Conservation (phyloP, 2,888 invertebrate species). For the Allygus modestus region DNA sequence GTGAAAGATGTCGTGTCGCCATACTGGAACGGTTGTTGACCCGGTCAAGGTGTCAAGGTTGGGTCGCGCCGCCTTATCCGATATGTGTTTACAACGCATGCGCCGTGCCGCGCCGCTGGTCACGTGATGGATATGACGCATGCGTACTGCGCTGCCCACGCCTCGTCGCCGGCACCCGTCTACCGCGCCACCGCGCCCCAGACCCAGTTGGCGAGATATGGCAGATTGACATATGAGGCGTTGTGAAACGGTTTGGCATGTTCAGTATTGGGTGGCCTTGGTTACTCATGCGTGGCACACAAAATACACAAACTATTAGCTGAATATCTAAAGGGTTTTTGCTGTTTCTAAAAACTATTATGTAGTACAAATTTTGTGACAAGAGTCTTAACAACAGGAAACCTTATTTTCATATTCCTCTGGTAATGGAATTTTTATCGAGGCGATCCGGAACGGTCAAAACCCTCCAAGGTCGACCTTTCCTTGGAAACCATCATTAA, state of each 20-base stretch:
- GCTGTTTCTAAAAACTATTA: too few species aligned
- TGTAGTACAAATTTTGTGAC: too few species aligned
- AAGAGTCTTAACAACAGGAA: too few species aligned
- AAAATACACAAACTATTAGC: too few species aligned
- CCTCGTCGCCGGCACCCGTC: neutral
- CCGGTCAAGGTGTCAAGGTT: slow-evolving; percentile 40
- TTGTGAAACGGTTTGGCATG: slow-evolving; percentile 2
- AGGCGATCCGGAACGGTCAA: too few species aligned
- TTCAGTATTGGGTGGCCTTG: neutral
- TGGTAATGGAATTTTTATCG: too few species aligned
- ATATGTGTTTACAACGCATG: neutral
- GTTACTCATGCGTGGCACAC: neutral
- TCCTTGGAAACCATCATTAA: too few species aligned
- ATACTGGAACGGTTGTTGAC: slow-evolving; percentile 24
- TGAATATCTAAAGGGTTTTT: too few species aligned
- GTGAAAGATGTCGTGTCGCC: slow-evolving; percentile 44
- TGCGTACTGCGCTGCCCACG: slow-evolving; percentile 8
- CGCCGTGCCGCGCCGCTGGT: neutral
- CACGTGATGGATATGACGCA: neutral
- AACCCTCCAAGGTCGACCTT: too few species aligned
- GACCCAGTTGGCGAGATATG: neutral
- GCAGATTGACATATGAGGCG: slow-evolving; percentile 1
- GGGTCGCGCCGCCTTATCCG: slow-evolving; percentile 40
- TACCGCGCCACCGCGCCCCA: neutral
- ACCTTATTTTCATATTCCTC: too few species aligned